Percentiles rank a stretch among this genome's conserved stretches.
Evolutionary conservation across 2,113 vertebrate genomes (phyloP).

Genomic region (Isichthys henryi): DNA sequence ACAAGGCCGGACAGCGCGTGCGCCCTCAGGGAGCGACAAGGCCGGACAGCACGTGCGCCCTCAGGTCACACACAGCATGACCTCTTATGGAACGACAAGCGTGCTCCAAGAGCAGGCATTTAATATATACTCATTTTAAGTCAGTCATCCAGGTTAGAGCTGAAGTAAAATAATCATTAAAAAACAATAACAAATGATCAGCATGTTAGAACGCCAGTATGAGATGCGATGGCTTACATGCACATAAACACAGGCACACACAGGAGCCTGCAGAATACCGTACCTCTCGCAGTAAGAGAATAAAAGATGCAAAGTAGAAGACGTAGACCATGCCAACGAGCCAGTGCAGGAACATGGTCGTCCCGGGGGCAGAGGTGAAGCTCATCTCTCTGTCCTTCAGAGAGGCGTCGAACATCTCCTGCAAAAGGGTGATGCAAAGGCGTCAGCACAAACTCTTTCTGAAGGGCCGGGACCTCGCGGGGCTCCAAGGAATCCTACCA

Average conservation of each 20-base stretch:
- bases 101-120: background rate
- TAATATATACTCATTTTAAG: background rate
- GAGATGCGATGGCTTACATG: background rate
- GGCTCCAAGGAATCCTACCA: conserved; percentile 61
- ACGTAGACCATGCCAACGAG: conserved; percentile 96
- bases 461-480: background rate
- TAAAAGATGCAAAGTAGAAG: conserved; percentile 96
- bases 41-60: too few species aligned
- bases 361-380: conserved; percentile 88
- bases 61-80: too few species aligned
- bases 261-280: background rate
- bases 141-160: background rate
- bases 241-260: background rate
- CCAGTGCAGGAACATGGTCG: conserved; percentile 97
- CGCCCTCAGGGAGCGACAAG: too few species aligned
- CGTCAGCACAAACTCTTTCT: background rate
- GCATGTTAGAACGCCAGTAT: background rate
- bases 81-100: too few species aligned
- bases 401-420: conserved; percentile 97
- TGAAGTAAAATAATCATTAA: background rate
- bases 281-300: conserved; percentile 91
- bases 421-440: conserved; percentile 8
- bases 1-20: too few species aligned
- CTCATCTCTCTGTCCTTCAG: conserved; percentile 86
- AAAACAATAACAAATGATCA: background rate